Percentiles rank a stretch among this genome's conserved stretches.
phyloP scores from a whole-genome alignment of 2,888 invertebrate genomes.

The Vanessa cardui region DNA sequence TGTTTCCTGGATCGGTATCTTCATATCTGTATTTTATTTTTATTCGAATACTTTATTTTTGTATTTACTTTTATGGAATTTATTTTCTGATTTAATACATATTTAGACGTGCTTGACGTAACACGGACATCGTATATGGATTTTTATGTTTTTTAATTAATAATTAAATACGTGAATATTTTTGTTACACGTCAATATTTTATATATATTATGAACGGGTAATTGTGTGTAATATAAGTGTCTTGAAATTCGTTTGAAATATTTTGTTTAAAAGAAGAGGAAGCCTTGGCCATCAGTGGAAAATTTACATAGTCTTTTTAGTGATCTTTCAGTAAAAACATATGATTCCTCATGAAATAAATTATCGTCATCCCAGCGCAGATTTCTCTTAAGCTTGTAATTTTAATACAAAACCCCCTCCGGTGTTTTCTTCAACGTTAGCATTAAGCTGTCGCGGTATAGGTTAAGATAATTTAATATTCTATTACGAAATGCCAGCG shows the following conservation, averaged over 20 bases:
- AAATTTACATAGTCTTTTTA: too few relatives aligned
- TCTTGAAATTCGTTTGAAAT: too few relatives aligned
- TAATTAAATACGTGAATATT: too few relatives aligned
- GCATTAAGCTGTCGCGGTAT: conserved; percentile 36
- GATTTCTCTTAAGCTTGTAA: conserved; percentile 12
- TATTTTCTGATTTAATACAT: neutral
- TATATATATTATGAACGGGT: too few relatives aligned
- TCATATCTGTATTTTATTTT: conserved; percentile 15
- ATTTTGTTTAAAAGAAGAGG: too few relatives aligned
- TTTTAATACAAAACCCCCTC: conserved; percentile 24
- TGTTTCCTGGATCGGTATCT: conserved; percentile 28
- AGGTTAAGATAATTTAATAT: conserved; percentile 35
- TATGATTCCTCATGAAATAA: conserved; percentile 8
- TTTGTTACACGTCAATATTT: too few relatives aligned
- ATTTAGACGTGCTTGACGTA: neutral
- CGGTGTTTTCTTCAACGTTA: conserved; percentile 24
- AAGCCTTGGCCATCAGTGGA: too few relatives aligned
- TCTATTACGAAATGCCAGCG: conserved; percentile 33
- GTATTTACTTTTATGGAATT: neutral
- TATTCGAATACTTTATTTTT: conserved; percentile 1
- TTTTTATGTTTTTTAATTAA: too few relatives aligned
- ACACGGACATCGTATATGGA: too few relatives aligned
- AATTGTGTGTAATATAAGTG: too few relatives aligned
- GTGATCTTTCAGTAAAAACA: conserved; percentile 6
- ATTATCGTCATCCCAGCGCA: conserved; percentile 11